A percentile compares a stretch with the other conserved stretches of the same genome.
These are phyloP conservation scores for Acropternis orthonyx DNA, from an alignment of 2,797 vertebrate genomes.

Conservation along the genomic window DNA sequence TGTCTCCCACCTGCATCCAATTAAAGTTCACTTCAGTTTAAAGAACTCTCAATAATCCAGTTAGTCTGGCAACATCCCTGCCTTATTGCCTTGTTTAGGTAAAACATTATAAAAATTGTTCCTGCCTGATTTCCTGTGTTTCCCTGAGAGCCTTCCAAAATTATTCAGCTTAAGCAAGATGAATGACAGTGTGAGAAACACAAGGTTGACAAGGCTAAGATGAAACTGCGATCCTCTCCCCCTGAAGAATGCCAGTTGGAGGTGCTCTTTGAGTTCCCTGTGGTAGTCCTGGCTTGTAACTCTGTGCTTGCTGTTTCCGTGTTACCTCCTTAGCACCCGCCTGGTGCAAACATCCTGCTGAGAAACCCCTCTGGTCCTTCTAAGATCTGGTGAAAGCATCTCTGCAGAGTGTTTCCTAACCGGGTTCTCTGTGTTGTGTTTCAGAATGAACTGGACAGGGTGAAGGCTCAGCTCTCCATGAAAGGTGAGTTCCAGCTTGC, in stretches of 20 bases:
- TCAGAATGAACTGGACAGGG: conserved; percentile 89
- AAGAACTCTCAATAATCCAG: neutral
- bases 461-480: conserved; percentile 82
- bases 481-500: conserved; percentile 83
- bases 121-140: conserved; percentile 54
- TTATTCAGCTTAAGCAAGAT: conserved; percentile 60
- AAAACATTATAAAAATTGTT: conserved; percentile 57
- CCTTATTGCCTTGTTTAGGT: conserved; percentile 62
- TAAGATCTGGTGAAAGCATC: neutral
- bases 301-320: rapidly evolving
- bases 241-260: conserved; percentile 3
- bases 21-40: conserved; percentile 32
- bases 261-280: neutral
- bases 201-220: conserved; percentile 57
- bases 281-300: neutral
- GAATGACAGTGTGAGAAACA: conserved; percentile 64
- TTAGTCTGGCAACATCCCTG: conserved; percentile 45
- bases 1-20: neutral
- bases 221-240: neutral
- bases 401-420: neutral
- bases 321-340: neutral
- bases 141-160: conserved; percentile 55
- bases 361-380: neutral
- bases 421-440: conserved; percentile 55
- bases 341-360: neutral